phyloP scores from a whole-genome alignment of 2,888 invertebrate species.

The Cheilosia pagana region DNA sequence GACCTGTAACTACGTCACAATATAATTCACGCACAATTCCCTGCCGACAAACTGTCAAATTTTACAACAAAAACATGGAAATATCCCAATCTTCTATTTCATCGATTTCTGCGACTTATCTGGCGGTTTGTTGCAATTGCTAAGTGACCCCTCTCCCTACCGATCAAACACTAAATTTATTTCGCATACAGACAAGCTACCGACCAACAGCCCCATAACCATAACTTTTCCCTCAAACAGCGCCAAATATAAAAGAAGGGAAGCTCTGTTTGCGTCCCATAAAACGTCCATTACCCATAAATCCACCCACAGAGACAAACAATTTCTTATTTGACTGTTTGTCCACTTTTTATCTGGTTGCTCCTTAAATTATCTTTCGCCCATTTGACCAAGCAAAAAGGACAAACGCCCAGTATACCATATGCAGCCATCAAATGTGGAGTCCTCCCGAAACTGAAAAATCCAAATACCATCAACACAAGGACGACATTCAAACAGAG shows the following conservation, averaged over 20 bases:
- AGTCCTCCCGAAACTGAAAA: constrained; percentile 30
- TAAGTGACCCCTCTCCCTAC: no score
- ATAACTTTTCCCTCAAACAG: constrained; percentile 31
- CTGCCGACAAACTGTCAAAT: no score
- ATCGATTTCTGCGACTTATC: no score
- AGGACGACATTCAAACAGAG: constrained; percentile 56
- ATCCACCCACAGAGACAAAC: constrained; percentile 67
- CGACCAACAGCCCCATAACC: constrained; percentile 12
- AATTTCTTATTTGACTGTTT: constrained; percentile 23
- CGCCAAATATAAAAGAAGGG: background rate
- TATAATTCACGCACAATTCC: no score
- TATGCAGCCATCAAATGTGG: constrained; percentile 54
- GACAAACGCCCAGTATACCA: constrained; percentile 8
- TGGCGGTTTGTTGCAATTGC: no score
- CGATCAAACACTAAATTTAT: no score
- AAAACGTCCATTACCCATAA: constrained; percentile 66
- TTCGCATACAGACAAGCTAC: no score
- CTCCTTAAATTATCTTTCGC: constrained; percentile 60
- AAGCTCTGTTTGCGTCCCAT: constrained; percentile 28
- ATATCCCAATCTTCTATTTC: no score
- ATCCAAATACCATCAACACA: constrained; percentile 18
- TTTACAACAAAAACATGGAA: no score
- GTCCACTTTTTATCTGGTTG: constrained; percentile 25
- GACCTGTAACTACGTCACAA: no score
- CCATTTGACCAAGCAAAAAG: constrained; percentile 61